phyloP scores from a whole-genome alignment of 2,888 invertebrate species.

The Fragum fragum region DNA sequence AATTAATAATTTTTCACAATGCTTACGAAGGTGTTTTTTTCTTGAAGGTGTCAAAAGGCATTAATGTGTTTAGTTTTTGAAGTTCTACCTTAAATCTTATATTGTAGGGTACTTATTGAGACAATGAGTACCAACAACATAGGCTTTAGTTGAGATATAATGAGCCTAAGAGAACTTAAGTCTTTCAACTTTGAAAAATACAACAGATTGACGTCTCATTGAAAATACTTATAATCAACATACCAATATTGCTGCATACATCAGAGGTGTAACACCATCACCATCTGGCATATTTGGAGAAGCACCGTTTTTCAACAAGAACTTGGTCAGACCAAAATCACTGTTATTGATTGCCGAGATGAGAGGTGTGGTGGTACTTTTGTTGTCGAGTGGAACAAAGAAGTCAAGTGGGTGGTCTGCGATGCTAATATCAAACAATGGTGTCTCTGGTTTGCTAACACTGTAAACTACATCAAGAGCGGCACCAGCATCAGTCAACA shows the following conservation, averaged over 20 bases:
- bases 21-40: too few species aligned
- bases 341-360: constrained; percentile 85
- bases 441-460: constrained; percentile 79
- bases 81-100: too few species aligned
- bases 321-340: constrained; percentile 83
- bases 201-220: too few species aligned
- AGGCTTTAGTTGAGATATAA: too few species aligned
- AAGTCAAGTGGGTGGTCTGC: constrained; percentile 69
- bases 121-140: too few species aligned
- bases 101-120: too few species aligned
- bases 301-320: constrained; percentile 85
- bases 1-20: too few species aligned
- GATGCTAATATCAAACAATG: constrained; percentile 77
- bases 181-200: too few species aligned
- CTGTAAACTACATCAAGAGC: constrained; percentile 81
- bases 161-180: too few species aligned
- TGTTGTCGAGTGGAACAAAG: constrained; percentile 66
- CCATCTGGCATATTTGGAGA: constrained; percentile 86
- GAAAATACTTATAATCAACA: constrained; percentile 49
- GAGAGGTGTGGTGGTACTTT: constrained; percentile 82
- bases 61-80: too few species aligned
- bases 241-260: constrained; percentile 87
- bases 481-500: constrained; percentile 79
- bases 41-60: too few species aligned
- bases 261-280: constrained; percentile 85